These are phyloP conservation scores for Patiria pectinifera DNA, from an alignment of 53 echinoderm and acorn worm species.

Conservation along the genomic window DNA sequence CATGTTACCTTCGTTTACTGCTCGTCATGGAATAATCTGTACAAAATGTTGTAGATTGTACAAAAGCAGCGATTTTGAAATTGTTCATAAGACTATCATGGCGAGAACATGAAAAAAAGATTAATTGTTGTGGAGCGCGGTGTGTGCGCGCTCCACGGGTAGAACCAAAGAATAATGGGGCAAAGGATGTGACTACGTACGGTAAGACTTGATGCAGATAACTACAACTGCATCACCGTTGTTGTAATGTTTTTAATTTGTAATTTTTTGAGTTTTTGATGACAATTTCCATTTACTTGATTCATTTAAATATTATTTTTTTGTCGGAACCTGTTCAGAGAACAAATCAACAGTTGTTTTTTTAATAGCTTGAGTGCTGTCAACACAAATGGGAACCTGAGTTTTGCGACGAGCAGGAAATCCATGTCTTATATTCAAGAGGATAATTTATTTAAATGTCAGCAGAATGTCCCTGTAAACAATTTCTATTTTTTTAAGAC, in stretches of 20 bases:
- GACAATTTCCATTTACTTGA: constrained; percentile 20
- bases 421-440: neutral
- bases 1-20: constrained; percentile 13
- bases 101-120: neutral
- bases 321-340: constrained; percentile 41
- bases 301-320: constrained; percentile 7
- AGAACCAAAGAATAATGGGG: neutral
- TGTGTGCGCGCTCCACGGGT: neutral
- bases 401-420: neutral
- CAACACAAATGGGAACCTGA: neutral
- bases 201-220: neutral
- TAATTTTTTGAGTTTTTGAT: constrained; percentile 37
- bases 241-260: constrained; percentile 45
- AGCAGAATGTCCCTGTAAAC: neutral
- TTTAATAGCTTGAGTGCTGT: neutral
- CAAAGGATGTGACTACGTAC: constrained; percentile 2
- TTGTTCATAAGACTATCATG: constrained; percentile 46
- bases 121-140: neutral
- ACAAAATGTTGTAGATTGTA: constrained; percentile 40
- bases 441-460: neutral
- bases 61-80: constrained; percentile 38
- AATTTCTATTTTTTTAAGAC: neutral
- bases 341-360: neutral
- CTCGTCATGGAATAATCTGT: constrained; percentile 35
- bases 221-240: neutral